Conservation (phyloP, 37 sponge, comb jelly and placozoan genomes). For the Diacarnus erythraeanus region DNA sequence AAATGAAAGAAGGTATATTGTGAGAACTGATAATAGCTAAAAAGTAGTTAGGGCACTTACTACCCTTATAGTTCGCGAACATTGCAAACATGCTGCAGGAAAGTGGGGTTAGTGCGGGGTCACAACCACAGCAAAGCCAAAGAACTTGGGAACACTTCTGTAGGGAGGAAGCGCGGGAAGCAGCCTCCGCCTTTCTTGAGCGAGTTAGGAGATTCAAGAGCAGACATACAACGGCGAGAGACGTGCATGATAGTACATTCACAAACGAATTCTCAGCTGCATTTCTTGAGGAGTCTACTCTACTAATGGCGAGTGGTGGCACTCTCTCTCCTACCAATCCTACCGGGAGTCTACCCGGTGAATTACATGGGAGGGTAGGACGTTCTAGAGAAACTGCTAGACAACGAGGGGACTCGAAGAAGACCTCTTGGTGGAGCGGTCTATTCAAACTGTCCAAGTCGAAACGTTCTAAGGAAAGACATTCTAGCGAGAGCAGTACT, state of each 20-base stretch:
- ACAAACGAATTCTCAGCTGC: slow-evolving; percentile 59
- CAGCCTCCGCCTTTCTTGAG: slow-evolving; percentile 47
- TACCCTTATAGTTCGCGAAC: background rate
- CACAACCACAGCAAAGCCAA: slow-evolving; percentile 1
- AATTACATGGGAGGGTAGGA: background rate
- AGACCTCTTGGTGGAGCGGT: slow-evolving; percentile 45
- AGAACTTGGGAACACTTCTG: slow-evolving; percentile 56
- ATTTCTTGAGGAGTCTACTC: slow-evolving; percentile 30
- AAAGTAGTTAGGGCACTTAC: background rate
- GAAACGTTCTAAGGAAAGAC: background rate
- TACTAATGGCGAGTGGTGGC: slow-evolving; percentile 9
- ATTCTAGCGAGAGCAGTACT: background rate
- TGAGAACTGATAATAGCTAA: background rate
- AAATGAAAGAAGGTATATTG: no score
- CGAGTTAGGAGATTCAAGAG: slow-evolving; percentile 30
- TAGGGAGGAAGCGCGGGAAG: slow-evolving; percentile 46
- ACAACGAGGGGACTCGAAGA: background rate
- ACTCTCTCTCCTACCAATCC: background rate
- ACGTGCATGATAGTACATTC: slow-evolving; percentile 34
- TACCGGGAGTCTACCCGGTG: background rate
- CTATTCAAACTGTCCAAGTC: slow-evolving; percentile 45
- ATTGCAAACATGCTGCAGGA: background rate
- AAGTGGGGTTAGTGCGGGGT: background rate
- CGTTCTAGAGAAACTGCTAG: background rate
- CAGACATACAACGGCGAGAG: slow-evolving; percentile 6